Evolutionary conservation across 2,888 invertebrate species (phyloP), one percentile per base, ranked within the genome.

Genomic region (Heliconius charithonia): DNA sequence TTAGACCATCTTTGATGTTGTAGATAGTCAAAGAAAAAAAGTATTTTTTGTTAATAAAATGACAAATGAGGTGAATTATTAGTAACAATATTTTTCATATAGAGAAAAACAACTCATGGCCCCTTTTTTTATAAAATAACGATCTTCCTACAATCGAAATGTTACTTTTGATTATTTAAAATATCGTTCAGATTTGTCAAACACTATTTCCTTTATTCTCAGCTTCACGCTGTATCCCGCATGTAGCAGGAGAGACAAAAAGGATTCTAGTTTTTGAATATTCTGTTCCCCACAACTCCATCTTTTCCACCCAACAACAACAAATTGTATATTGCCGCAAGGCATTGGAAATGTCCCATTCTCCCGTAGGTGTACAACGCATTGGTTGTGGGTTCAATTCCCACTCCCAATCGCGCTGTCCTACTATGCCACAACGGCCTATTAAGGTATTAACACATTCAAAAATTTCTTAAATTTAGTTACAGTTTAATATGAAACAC

Each of bases 51-150:
- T 69, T 69, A 69, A 45, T 77, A 70, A 71, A 41, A 65, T 63
- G 77, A 77, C 71, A 51, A 77, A 77, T 77, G 77, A 77, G 71
- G 65, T 77, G 76, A 77, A n/a, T 41, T 77, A 62, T 77, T 77
- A 77, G 77, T 65, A 71, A 76, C 25, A 32, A 0, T 7, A 19
- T 19, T 22, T 65, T 65, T 62, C 10, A 45, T 29, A 19, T 10
- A 32, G 7, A 22, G 19, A 65, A 22, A 66, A 66, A 66, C 7
- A 66, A 65, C 25, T 66, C 29, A 66, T 32, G 65, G 32, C 65
- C 65, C 65, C 65, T 66, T 32, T 66, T 66, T 27, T 66, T 32
- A 16, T 10, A 32, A 16, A 65, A 65, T 29, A 65, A 16, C 7
- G 63, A 29, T 65, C 29, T 19, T 27, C 6, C 16, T 27, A 0